Evolutionary conservation across 2,113 vertebrate genomes (phyloP).

Genomic region (human (Homo sapiens)): GRCh38 chr12:20687001-20687500

Average conservation of each 20-base stretch:
- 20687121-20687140: conserved; percentile 35
- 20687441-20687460: conserved; percentile 71
- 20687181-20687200: conserved; percentile 32
- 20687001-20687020: not conserved
- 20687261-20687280: not conserved
- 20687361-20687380: conserved; percentile 54
- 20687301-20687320: conserved; percentile 55
- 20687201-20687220: conserved; percentile 49
- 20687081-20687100: not conserved
- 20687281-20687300: conserved; percentile 43
- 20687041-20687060: conserved; percentile 26
- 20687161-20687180: not conserved
- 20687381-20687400: conserved; percentile 60
- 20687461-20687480: conserved; percentile 75
- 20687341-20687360: conserved; percentile 35
- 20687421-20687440: conserved; percentile 50
- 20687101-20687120: not conserved
- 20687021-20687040: conserved; percentile 53
- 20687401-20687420: conserved; percentile 62
- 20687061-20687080: conserved; percentile 45
- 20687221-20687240: not conserved
- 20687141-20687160: conserved; percentile 49
- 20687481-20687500: conserved; percentile 65
- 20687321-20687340: conserved; percentile 39
- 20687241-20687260: conserved; percentile 57